Percentiles rank a stretch among this genome's conserved stretches.
Conservation (phyloP, 2,797 vertebrate species). For the Thamnophis elegans region DNA sequence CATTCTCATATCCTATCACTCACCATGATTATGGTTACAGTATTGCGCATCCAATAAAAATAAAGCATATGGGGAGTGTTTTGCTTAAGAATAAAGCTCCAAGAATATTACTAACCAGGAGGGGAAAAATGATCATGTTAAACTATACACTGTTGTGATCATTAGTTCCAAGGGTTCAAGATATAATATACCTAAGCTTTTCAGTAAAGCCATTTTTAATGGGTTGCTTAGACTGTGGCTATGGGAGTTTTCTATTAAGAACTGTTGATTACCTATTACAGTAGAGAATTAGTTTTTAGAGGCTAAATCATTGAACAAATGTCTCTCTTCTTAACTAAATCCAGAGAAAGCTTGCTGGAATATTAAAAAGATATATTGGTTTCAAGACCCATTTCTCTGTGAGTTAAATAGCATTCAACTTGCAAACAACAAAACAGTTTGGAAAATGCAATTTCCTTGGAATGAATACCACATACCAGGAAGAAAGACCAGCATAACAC, state of each 20-base stretch:
- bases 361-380: constrained; percentile 35
- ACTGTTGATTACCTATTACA: constrained; percentile 6
- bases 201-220: neutral
- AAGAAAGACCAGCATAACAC: constrained; percentile 23
- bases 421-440: constrained; percentile 14
- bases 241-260: constrained; percentile 25
- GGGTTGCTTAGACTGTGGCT: neutral
- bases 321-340: constrained; percentile 27
- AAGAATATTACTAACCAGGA: neutral
- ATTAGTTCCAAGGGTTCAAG: constrained; percentile 12
- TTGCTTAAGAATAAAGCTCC: neutral
- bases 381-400: constrained; percentile 26
- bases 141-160: constrained; percentile 1
- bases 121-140: neutral
- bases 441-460: constrained; percentile 24
- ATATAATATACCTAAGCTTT: neutral
- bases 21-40: constrained; percentile 24
- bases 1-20: constrained; percentile 31
- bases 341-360: constrained; percentile 20
- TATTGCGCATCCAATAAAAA: constrained; percentile 9
- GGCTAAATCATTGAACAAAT: constrained; percentile 4
- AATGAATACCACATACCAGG: neutral
- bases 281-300: constrained; percentile 25
- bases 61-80: neutral
- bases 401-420: neutral